These are phyloP conservation scores for Orchestes rusci DNA, from an alignment of 2,888 invertebrate genomes.

Conservation along the genomic window DNA sequence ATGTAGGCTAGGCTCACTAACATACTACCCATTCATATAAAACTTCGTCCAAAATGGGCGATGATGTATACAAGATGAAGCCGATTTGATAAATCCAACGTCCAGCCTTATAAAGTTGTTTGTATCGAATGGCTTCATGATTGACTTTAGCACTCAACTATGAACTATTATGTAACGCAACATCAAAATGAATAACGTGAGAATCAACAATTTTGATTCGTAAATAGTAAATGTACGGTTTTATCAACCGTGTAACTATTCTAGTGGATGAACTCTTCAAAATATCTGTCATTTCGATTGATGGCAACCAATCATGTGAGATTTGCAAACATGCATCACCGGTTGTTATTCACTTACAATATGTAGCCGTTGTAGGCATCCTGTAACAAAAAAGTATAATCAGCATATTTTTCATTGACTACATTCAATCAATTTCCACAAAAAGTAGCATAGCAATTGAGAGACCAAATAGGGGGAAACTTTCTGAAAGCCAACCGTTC, in stretches of 20 bases:
- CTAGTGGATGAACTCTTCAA: conserved; percentile 16
- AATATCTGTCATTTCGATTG: conserved; percentile 14
- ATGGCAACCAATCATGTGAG: too few species aligned
- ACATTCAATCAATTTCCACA: neutral
- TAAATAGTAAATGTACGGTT: conserved; percentile 13
- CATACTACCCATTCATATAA: too few species aligned
- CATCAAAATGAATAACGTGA: conserved; percentile 20
- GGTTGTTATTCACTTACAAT: conserved; percentile 24
- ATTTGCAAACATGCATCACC: too few species aligned
- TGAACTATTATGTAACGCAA: conserved; percentile 13
- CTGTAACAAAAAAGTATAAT: conserved; percentile 23
- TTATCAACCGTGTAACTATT: conserved; percentile 18
- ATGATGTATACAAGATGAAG: conserved; percentile 7
- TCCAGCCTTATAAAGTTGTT: conserved; percentile 22
- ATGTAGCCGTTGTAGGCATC: conserved; percentile 28
- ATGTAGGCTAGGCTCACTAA: conserved; percentile 19
- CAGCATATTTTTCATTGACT: neutral
- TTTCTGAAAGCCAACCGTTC: too few species aligned
- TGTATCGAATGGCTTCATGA: conserved; percentile 17
- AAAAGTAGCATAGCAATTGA: too few species aligned
- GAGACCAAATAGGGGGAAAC: too few species aligned
- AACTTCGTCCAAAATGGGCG: neutral
- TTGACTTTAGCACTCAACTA: conserved; percentile 24
- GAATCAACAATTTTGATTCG: conserved; percentile 12
- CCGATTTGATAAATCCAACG: conserved; percentile 21